A percentile compares a stretch with the other conserved stretches of the same genome.
Conservation (phyloP, 2,113 vertebrate genomes). For the Zapornia atra region DNA sequence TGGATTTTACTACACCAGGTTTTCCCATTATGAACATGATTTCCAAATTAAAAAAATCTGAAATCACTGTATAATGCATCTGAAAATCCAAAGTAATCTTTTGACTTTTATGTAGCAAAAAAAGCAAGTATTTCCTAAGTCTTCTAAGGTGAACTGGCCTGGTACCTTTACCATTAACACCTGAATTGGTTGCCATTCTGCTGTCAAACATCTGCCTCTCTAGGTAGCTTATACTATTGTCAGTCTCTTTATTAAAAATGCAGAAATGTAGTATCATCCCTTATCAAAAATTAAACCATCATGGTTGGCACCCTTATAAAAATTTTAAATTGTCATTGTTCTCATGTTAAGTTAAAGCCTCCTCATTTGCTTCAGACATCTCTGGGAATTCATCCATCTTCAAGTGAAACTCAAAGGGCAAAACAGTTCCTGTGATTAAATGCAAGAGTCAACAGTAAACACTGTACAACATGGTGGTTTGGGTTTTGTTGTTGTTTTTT, state of each 20-base stretch:
- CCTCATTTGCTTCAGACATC: neutral
- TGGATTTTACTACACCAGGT: neutral
- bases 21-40: neutral
- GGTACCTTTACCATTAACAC: neutral
- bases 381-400: conserved; percentile 19
- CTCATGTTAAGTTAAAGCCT: neutral
- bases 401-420: conserved; percentile 15
- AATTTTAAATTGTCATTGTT: conserved; percentile 32
- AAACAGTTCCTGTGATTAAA: neutral
- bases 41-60: neutral
- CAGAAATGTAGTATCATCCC: conserved; percentile 4
- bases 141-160: neutral
- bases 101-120: neutral
- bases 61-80: neutral
- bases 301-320: conserved; percentile 14
- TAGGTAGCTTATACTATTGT: neutral
- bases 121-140: neutral
- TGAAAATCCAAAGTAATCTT: neutral
- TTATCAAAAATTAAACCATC: conserved; percentile 50
- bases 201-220: conserved; percentile 20
- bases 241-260: conserved; percentile 28
- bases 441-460: neutral
- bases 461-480: neutral
- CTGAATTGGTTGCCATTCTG: neutral
- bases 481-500: neutral